Evolutionary conservation across 2,113 vertebrate species (phyloP).

Genomic region (Sinocyclocheilus rhinocerous): DNA sequence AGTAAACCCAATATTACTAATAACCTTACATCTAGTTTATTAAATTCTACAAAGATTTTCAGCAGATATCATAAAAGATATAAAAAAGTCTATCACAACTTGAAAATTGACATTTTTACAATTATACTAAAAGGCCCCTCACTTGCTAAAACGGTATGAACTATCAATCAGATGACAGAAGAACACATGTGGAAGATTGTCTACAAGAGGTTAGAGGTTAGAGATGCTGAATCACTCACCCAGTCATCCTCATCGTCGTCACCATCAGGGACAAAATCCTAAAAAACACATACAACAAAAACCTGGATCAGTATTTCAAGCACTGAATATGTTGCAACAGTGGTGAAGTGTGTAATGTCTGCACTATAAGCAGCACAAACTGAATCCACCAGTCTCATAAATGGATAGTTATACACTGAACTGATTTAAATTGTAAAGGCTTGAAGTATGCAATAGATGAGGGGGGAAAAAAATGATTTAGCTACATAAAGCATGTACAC

Average conservation of each 20-base stretch:
- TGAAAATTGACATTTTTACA: not conserved
- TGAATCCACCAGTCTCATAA: not conserved
- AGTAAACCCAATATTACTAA: not conserved
- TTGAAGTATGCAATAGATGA: not conserved
- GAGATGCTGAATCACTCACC: not conserved
- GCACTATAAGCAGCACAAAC: not conserved
- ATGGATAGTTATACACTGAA: not conserved
- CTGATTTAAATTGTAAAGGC: not conserved
- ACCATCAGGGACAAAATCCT: slow-evolving; percentile 31
- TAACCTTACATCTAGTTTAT: not conserved
- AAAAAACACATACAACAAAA: not conserved
- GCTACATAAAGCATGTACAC: not conserved
- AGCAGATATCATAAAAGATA: not conserved
- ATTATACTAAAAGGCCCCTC: not conserved
- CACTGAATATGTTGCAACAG: not conserved
- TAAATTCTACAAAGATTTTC: not conserved
- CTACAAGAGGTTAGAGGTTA: not conserved
- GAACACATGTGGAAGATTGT: not conserved
- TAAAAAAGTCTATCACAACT: not conserved
- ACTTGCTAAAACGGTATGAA: not conserved
- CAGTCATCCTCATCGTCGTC: slow-evolving; percentile 8
- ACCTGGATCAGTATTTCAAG: not conserved
- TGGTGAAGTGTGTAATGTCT: not conserved
- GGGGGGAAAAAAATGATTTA: not conserved
- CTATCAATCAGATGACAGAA: not conserved